phyloP scores from a whole-genome alignment of 2,113 vertebrate genomes.

The Aptenodytes forsteri region DNA sequence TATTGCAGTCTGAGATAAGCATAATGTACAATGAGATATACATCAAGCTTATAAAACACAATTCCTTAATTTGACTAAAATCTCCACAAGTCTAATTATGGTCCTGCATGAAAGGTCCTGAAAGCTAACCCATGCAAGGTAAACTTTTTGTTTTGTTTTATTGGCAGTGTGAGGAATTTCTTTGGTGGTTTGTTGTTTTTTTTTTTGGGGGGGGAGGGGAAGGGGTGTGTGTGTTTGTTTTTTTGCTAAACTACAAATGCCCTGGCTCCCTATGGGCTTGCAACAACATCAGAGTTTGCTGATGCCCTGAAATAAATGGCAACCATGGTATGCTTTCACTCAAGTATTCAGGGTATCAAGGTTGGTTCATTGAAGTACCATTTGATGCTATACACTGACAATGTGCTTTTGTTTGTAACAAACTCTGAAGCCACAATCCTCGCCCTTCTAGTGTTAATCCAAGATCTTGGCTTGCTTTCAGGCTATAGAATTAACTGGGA shows the following conservation, averaged over 20 bases:
- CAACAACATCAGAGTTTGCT: constrained; percentile 24
- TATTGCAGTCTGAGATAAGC: neutral
- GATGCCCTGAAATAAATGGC: constrained; percentile 29
- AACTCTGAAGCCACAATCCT: constrained; percentile 66
- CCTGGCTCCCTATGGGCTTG: neutral
- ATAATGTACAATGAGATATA: neutral
- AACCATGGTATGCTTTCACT: neutral
- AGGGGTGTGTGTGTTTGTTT: neutral
- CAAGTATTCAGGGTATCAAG: constrained; percentile 47
- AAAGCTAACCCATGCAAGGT: neutral
- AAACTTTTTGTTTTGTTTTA: neutral
- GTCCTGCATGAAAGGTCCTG: neutral
- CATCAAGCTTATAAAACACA: neutral
- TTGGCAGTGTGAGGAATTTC: neutral
- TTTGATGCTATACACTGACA: constrained; percentile 61
- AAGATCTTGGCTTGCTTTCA: constrained; percentile 69
- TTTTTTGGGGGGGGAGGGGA: neutral
- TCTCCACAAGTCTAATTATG: neutral
- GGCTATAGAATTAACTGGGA: constrained; percentile 69
- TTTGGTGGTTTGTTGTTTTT: neutral
- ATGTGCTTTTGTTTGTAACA: constrained; percentile 67
- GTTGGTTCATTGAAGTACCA: constrained; percentile 52
- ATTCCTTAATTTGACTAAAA: neutral
- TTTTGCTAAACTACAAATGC: constrained; percentile 7
- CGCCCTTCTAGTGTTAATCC: constrained; percentile 64